Evolutionary conservation across 2,888 invertebrate genomes (phyloP), one percentile per base, ranked within the genome.

Genomic region (Coronaproctus castanopsis): DNA sequence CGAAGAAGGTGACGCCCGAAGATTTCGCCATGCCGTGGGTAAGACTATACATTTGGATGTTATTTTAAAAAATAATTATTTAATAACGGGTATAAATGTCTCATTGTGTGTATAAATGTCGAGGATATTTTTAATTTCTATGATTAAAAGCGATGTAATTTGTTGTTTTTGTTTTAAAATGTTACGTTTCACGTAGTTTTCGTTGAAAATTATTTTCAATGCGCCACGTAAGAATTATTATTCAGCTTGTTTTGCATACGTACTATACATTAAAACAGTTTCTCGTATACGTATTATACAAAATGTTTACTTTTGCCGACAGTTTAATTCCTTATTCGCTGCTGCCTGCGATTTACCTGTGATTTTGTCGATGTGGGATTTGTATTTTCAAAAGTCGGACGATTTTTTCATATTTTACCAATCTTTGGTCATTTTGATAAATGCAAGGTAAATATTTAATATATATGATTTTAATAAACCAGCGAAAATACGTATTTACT

Each of bases 361-460:
- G 18, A 85, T 87, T 49, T 81, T 88, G 59, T 83, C 83, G 64
- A 87, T 97, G 85, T 97, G 96, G 96, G 96, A 97, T 75, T 78
- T 92, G 62, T 95, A 95, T 71, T 89, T 97, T 70, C 93, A 93
- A 73, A 85, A 89, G 70, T 84, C 87, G 21, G 96, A 98, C 76
- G 92, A 93, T 10, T 98, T 97, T 75, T 85, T 95, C 65, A 82
- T 95, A 68, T 91, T 97, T 73, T 97, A 95, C 70, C 78, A 98
- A 62, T 87, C 90, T 14, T 77, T 98, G 52, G 95, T 96, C 58
- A 91, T 98, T 77, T 79, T 97, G 21, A 83, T 97, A 58, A 97
- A 97, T 78, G 89, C 91, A 8, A 83, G 79, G 78, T 80, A 69
- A 70, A 68, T 74, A 36, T 36, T n/a, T n/a, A n/a, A n/a, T n/a